Evolutionary conservation across 2,797 vertebrate genomes (phyloP).

Genomic region (Smutsia gigantea): DNA sequence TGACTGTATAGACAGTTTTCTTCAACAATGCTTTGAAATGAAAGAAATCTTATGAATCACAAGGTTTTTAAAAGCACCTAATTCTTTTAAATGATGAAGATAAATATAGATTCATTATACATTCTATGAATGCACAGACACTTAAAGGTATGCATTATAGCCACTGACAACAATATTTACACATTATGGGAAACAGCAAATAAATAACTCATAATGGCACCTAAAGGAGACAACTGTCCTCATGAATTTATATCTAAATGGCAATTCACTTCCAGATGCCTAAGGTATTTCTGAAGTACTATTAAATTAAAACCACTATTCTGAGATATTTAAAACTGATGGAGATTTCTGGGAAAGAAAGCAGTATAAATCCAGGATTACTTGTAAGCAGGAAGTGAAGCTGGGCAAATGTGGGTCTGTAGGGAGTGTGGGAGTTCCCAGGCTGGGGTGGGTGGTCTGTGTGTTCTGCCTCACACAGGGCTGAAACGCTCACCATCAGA

Average conservation of each 20-base stretch:
- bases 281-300: constrained; percentile 34
- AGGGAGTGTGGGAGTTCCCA: background rate
- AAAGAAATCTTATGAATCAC: background rate
- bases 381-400: background rate
- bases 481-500: background rate
- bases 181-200: constrained; percentile 29
- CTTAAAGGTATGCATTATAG: background rate
- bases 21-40: constrained; percentile 15
- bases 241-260: background rate
- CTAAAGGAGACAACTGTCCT: background rate
- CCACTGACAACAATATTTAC: constrained; percentile 20
- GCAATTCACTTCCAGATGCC: background rate
- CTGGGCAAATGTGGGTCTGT: background rate
- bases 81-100: constrained; percentile 3
- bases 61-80: background rate
- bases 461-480: background rate
- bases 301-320: constrained; percentile 48
- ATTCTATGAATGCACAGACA: background rate
- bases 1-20: background rate
- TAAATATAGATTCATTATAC: background rate
- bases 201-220: constrained; percentile 49
- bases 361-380: background rate
- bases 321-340: background rate
- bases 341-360: background rate
- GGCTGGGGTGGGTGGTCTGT: background rate